These are phyloP conservation scores for Rhagonycha fulva DNA, from an alignment of 2,888 invertebrate genomes.

Conservation along the genomic window DNA sequence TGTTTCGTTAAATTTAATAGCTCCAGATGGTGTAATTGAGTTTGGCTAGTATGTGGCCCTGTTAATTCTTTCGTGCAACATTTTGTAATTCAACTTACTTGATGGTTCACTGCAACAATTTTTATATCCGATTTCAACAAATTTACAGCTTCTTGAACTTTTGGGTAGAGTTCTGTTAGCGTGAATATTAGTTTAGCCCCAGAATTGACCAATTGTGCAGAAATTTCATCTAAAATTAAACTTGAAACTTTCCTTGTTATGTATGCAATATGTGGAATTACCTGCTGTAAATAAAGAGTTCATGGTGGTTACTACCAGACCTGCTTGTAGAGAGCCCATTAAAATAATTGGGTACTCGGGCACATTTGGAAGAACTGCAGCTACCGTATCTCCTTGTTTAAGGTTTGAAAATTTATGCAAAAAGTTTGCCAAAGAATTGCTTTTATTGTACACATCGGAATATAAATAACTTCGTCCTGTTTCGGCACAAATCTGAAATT, in stretches of 20 bases:
- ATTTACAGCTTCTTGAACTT: constrained; percentile 52
- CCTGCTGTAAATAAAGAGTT: constrained; percentile 70
- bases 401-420: constrained; percentile 66
- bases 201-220: constrained; percentile 64
- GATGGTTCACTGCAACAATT: constrained; percentile 67
- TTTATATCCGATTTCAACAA: constrained; percentile 41
- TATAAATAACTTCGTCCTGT: constrained; percentile 73
- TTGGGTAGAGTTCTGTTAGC: constrained; percentile 58
- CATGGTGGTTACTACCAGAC: constrained; percentile 67
- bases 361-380: constrained; percentile 71
- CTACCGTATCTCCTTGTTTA: constrained; percentile 61
- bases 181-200: constrained; percentile 66
- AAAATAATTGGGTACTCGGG: constrained; percentile 71
- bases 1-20: constrained; percentile 64
- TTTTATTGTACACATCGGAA: constrained; percentile 64
- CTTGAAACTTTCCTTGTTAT: background rate
- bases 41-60: background rate
- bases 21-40: constrained; percentile 43
- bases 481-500: constrained; percentile 67
- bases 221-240: constrained; percentile 66
- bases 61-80: background rate
- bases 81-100: constrained; percentile 34
- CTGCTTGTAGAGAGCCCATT: constrained; percentile 71
- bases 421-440: constrained; percentile 58
- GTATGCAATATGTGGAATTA: background rate